These are phyloP conservation scores for Lamproptera curius DNA, from an alignment of 2,888 invertebrate genomes.

Conservation along the genomic window DNA sequence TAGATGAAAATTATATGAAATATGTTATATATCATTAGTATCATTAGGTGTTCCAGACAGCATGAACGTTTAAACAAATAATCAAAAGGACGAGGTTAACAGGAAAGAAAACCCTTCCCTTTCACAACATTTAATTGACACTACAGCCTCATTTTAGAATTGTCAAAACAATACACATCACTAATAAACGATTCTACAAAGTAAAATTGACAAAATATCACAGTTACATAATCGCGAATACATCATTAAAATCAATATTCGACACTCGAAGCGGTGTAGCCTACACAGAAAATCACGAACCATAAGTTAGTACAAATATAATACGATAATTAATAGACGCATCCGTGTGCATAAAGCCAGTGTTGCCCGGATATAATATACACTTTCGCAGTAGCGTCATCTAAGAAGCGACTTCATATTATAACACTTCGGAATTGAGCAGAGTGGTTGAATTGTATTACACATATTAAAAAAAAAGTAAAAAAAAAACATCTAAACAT, in stretches of 20 bases:
- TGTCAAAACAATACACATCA: conserved; percentile 12
- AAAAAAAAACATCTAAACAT: conserved; percentile 37
- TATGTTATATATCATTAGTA: conserved; percentile 43
- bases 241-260: conserved; percentile 9
- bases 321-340: too few relatives aligned
- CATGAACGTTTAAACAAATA: conserved; percentile 31
- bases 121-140: conserved; percentile 25
- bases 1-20: conserved; percentile 48
- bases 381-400: conserved; percentile 19
- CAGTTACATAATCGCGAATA: conserved; percentile 23
- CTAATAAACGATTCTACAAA: background rate
- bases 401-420: conserved; percentile 13
- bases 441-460: conserved; percentile 25
- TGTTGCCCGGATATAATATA: conserved; percentile 19
- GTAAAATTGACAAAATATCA: conserved; percentile 21
- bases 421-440: conserved; percentile 19
- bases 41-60: conserved; percentile 28
- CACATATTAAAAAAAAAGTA: conserved; percentile 5
- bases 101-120: conserved; percentile 34
- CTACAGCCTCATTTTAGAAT: conserved; percentile 20
- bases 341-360: conserved; percentile 13
- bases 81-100: conserved; percentile 25
- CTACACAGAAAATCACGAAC: conserved; percentile 20
- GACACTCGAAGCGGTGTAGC: conserved; percentile 20
- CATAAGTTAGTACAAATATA: conserved; percentile 14